Evolutionary conservation across 2,888 invertebrate genomes (phyloP).

Genomic region (Bellardia pandia): DNA sequence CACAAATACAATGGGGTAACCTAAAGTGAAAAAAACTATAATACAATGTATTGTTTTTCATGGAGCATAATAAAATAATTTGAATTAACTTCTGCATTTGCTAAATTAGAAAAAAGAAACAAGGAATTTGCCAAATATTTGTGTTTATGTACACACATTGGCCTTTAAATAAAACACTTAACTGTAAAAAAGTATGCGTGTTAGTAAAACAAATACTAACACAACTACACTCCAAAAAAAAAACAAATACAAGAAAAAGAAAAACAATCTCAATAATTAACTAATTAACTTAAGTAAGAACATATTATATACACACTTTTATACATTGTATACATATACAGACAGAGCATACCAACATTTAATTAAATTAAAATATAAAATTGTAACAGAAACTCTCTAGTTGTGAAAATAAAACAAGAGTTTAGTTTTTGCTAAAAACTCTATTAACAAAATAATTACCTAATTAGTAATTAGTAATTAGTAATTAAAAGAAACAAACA

Average conservation of each 20-base stretch:
- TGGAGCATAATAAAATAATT: too few relatives aligned
- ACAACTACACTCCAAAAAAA: conserved; percentile 2
- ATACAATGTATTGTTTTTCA: too few relatives aligned
- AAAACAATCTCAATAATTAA: too few relatives aligned
- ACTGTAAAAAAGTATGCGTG: not conserved
- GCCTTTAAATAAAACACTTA: not conserved
- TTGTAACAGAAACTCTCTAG: not conserved
- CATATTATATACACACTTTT: too few relatives aligned
- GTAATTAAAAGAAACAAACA: too few relatives aligned
- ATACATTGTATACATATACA: not conserved
- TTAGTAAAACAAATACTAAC: not conserved
- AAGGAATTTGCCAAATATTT: not conserved
- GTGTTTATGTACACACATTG: not conserved
- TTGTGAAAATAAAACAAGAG: not conserved
- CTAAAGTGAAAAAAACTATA: too few relatives aligned
- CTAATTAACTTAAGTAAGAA: conserved; percentile 40
- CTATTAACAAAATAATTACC: conserved; percentile 1
- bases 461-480: not conserved
- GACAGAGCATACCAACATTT: not conserved
- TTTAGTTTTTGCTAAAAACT: conserved; percentile 5
- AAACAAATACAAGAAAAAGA: not conserved
- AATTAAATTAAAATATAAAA: conserved; percentile 28
- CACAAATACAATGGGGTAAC: too few relatives aligned
- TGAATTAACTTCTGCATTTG: too few relatives aligned
- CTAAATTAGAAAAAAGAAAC: not conserved